Conservation (phyloP, 2,888 invertebrate genomes). For the Lasioglossum pauxillum region DNA sequence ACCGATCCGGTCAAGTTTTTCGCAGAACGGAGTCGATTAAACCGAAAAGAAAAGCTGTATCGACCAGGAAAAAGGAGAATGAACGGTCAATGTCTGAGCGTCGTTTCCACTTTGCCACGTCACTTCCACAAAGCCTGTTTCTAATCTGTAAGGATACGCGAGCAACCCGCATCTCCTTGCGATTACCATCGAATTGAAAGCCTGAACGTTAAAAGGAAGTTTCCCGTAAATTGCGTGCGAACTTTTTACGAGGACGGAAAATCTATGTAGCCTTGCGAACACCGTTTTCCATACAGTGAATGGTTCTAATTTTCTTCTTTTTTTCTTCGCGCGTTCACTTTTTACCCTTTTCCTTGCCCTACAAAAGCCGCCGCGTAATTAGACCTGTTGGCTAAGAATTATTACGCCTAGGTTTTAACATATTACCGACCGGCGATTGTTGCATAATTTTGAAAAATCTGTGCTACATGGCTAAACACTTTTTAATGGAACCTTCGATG, state of each 20-base stretch:
- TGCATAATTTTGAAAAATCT: no score
- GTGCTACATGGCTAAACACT: no score
- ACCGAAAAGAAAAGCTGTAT: neutral
- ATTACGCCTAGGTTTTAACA: neutral
- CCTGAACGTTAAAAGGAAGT: neutral
- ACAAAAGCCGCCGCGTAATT: conserved; percentile 18
- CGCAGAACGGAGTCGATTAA: neutral
- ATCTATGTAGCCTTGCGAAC: neutral
- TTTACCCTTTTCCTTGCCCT: conserved; percentile 17
- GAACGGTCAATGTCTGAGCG: neutral
- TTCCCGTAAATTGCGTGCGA: neutral
- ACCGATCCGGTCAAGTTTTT: neutral
- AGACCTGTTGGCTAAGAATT: neutral
- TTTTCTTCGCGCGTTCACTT: neutral
- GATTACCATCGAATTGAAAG: no score
- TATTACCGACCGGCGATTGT: no score
- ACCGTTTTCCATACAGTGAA: neutral
- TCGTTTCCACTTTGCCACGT: neutral
- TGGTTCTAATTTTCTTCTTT: neutral
- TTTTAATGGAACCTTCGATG: no score
- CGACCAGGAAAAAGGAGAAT: neutral
- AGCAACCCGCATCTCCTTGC: neutral
- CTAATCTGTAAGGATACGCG: neutral
- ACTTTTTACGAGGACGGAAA: neutral
- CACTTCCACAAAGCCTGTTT: neutral